phyloP scores from a whole-genome alignment of 2,888 invertebrate genomes.

The Euclidia mi region DNA sequence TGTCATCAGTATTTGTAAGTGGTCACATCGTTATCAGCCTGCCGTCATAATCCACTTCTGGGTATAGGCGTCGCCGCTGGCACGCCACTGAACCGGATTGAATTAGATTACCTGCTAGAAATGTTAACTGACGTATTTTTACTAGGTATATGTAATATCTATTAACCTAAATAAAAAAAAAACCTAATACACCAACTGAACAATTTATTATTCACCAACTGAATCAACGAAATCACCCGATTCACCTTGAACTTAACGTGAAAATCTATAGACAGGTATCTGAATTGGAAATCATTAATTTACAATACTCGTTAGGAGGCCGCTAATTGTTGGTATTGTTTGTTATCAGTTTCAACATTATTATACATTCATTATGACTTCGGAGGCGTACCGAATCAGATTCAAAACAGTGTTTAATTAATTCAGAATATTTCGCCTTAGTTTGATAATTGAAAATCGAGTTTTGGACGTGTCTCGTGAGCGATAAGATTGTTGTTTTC shows the following conservation, averaged over 20 bases:
- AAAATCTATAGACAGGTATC: slow-evolving; percentile 4
- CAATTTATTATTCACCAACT: neutral
- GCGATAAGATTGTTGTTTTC: no score
- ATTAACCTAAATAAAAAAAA: no score
- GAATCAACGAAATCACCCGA: no score
- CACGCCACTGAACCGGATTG: no score
- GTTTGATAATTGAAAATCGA: neutral
- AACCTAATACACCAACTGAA: no score
- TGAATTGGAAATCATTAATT: slow-evolving; percentile 26
- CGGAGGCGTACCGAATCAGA: slow-evolving; percentile 28
- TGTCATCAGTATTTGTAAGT: no score
- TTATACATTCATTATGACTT: slow-evolving; percentile 29
- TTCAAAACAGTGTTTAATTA: slow-evolving; percentile 30
- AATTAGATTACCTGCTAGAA: no score
- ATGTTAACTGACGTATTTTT: no score
- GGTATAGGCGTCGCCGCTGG: no score
- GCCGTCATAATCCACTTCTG: no score
- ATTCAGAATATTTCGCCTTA: slow-evolving; percentile 24
- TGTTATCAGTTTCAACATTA: slow-evolving; percentile 25
- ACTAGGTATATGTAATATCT: no score
- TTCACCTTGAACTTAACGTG: neutral
- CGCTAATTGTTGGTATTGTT: slow-evolving; percentile 39
- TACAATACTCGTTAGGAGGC: slow-evolving; percentile 14
- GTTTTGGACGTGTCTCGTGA: neutral
- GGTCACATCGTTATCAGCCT: no score